Conservation (phyloP, 2,113 vertebrate species). For the Neolamprologus ventralis region DNA sequence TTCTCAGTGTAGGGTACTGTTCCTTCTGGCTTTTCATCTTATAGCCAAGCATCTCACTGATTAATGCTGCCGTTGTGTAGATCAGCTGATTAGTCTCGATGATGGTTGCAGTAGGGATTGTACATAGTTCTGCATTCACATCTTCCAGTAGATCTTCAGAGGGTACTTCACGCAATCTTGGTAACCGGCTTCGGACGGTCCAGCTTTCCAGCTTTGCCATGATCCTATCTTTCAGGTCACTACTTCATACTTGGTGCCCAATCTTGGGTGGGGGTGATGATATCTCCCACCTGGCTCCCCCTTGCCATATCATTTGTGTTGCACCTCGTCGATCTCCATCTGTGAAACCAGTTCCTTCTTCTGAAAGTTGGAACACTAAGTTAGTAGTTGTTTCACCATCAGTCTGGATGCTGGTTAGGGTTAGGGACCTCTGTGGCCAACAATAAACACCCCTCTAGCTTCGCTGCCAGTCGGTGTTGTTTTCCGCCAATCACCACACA, state of each 20-base stretch:
- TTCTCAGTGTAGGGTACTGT: not conserved
- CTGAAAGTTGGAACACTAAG: not conserved
- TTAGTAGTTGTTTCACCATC: not conserved
- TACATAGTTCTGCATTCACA: not conserved
- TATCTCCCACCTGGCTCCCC: not conserved
- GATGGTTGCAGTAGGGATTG: not conserved
- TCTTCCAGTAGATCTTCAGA: not conserved
- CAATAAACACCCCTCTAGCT: not conserved
- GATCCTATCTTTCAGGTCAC: not conserved
- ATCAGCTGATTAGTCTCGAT: not conserved
- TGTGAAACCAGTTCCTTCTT: not conserved
- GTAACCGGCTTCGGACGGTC: not conserved
- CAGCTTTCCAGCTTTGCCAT: not conserved
- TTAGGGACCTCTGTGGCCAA: not conserved
- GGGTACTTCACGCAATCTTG: not conserved
- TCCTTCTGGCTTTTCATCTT: not conserved
- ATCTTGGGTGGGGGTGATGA: not conserved
- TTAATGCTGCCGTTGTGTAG: not conserved
- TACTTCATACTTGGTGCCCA: not conserved
- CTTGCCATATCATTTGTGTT: not conserved
- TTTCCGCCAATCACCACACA: not conserved
- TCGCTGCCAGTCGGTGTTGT: not conserved
- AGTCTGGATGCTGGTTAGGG: not conserved
- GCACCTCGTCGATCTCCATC: not conserved
- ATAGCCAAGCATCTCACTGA: not conserved